phyloP scores from a whole-genome alignment of 2,797 vertebrate genomes.

The Chiroxiphia lanceolata region DNA sequence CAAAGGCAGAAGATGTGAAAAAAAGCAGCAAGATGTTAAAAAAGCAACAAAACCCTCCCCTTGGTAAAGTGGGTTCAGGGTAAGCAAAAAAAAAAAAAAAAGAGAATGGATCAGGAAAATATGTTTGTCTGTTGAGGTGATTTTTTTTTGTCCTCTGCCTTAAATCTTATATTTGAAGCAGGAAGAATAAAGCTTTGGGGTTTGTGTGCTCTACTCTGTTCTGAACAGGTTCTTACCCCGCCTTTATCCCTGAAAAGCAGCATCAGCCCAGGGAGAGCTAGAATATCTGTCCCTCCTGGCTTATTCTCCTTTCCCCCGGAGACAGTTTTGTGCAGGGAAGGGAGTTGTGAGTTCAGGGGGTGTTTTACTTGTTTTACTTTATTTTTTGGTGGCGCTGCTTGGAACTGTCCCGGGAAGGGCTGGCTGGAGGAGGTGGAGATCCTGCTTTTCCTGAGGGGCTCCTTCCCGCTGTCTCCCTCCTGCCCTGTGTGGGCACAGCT shows the following conservation, averaged over 20 bases:
- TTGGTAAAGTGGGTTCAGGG: not conserved
- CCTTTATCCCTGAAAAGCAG: not conserved
- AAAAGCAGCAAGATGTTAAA: not conserved
- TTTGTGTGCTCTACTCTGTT: not conserved
- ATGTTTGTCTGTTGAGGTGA: not conserved
- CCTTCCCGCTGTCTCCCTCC: not conserved
- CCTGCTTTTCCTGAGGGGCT: not conserved
- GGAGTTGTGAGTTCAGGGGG: not conserved
- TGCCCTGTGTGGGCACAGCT: rapidly evolving
- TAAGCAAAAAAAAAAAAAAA: not conserved
- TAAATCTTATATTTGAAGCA: not conserved
- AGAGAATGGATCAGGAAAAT: not conserved
- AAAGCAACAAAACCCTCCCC: not conserved
- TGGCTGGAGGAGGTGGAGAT: not conserved
- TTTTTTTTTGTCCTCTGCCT: not conserved
- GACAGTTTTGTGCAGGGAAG: not conserved
- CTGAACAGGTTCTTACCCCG: rapidly evolving
- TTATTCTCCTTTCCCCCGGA: not conserved
- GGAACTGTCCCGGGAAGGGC: not conserved
- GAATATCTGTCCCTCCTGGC: not conserved
- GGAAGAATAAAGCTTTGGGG: not conserved
- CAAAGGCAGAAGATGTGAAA: not conserved
- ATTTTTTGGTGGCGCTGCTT: not conserved
- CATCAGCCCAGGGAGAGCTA: not conserved
- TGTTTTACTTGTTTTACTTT: not conserved